Conservation (phyloP, 2,888 invertebrate species). For the Siphonodentalium dalli region DNA sequence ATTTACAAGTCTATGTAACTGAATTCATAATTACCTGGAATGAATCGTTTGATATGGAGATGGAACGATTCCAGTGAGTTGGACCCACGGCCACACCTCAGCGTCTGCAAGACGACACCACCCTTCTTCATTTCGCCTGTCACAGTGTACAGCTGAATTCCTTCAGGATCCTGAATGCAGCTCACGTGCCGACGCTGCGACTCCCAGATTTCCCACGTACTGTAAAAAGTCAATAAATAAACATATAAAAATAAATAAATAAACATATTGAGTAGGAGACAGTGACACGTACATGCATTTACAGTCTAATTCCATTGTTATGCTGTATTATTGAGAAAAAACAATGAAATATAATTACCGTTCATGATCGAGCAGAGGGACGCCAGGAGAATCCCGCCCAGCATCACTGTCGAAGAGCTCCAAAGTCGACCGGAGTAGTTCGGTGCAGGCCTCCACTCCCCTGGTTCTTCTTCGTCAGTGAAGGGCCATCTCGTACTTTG, state of each 20-base stretch:
- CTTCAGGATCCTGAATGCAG: conserved; percentile 31
- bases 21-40: conserved; percentile 30
- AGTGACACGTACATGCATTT: too few relatives aligned
- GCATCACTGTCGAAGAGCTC: conserved; percentile 2
- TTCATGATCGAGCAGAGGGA: conserved; percentile 28
- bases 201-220: conserved; percentile 15
- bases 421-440: conserved; percentile 18
- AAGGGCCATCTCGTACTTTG: conserved; percentile 20
- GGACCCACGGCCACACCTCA: conserved; percentile 39
- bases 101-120: conserved; percentile 27
- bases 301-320: too few relatives aligned
- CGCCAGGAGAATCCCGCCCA: conserved; percentile 23
- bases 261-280: too few relatives aligned
- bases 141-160: conserved; percentile 28
- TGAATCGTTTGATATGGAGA: conserved; percentile 32
- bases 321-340: too few relatives aligned
- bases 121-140: conserved; percentile 29
- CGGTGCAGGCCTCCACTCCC: conserved; percentile 19
- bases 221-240: too few relatives aligned
- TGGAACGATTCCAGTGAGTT: conserved; percentile 43
- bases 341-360: too few relatives aligned
- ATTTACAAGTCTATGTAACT: conserved; percentile 2
- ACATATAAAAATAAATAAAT: too few relatives aligned
- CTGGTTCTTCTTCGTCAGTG: conserved; percentile 33
- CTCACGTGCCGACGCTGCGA: conserved; percentile 18